Evolutionary conservation across 2,888 invertebrate genomes (phyloP).

Genomic region (Platycheirus rosarum): DNA sequence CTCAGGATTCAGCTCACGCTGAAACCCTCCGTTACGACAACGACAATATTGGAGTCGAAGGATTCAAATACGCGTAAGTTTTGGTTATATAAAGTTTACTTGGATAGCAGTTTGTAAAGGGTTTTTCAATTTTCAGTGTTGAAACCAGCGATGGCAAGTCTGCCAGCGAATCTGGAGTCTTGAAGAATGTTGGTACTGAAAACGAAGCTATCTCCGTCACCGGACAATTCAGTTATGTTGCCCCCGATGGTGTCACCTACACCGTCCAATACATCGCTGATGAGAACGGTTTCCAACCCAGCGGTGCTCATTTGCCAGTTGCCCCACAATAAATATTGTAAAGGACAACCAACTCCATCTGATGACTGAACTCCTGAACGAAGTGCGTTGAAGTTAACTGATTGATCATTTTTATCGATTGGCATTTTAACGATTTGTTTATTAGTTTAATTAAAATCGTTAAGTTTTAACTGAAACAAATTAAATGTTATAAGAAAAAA

Average conservation of each 20-base stretch:
- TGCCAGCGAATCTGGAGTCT: slow-evolving; percentile 1
- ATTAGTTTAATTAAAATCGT: not conserved
- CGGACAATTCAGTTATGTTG: slow-evolving; percentile 22
- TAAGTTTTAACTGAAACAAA: not conserved
- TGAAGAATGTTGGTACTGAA: slow-evolving; percentile 7
- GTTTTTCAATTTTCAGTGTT: slow-evolving; percentile 8
- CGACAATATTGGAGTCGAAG: slow-evolving; percentile 84
- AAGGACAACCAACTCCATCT: no score
- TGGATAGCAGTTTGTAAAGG: not conserved
- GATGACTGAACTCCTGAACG: not conserved
- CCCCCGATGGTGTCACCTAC: slow-evolving; percentile 2
- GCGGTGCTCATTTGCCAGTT: slow-evolving; percentile 21
- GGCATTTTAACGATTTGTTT: not conserved
- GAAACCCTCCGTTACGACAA: slow-evolving; percentile 84
- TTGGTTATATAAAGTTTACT: not conserved
- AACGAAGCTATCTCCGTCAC: not conserved
- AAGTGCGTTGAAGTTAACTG: not conserved
- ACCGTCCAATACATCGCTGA: not conserved
- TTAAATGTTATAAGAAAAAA: not conserved
- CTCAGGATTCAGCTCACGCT: slow-evolving; percentile 81
- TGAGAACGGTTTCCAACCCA: slow-evolving; percentile 27
- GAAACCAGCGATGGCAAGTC: slow-evolving; percentile 79
- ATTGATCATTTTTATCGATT: slow-evolving; percentile 3
- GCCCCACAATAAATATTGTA: not conserved
- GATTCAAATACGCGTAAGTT: slow-evolving; percentile 85